Percentiles rank a stretch among this genome's conserved stretches.
These are phyloP conservation scores for Apoderus coryli DNA, from an alignment of 2,888 invertebrate species.

Conservation along the genomic window DNA sequence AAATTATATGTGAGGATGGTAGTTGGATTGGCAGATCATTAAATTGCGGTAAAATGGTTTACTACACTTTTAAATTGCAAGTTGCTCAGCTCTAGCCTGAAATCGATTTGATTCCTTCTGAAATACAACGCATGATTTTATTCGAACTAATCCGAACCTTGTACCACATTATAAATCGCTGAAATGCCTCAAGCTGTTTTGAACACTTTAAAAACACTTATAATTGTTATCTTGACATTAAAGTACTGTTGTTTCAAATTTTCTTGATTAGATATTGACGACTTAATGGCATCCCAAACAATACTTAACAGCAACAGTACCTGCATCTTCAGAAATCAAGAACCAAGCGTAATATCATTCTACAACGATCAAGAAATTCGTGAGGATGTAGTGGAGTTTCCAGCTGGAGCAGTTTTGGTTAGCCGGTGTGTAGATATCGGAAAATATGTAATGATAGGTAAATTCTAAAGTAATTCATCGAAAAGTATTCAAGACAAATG, in stretches of 20 bases:
- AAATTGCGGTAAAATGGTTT: constrained; percentile 57
- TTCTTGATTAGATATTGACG: constrained; percentile 24
- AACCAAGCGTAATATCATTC: constrained; percentile 67
- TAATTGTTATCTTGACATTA: background rate
- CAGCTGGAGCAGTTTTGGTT: constrained; percentile 44
- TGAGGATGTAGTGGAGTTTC: constrained; percentile 63
- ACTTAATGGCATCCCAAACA: constrained; percentile 23
- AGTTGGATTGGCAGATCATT: constrained; percentile 71
- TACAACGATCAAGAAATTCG: constrained; percentile 65
- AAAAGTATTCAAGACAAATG: background rate
- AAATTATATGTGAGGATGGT: constrained; percentile 71
- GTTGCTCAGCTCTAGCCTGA: constrained; percentile 3
- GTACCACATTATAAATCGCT: no score
- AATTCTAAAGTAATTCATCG: constrained; percentile 8
- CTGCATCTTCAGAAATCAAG: constrained; percentile 62
- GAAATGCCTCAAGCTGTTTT: no score
- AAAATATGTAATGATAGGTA: constrained; percentile 61
- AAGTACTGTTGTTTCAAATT: background rate
- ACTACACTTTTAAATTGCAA: no score
- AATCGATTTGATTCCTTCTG: constrained; percentile 5
- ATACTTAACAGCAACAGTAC: constrained; percentile 43
- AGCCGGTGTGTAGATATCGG: constrained; percentile 71
- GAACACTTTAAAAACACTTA: no score
- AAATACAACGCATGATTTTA: constrained; percentile 5
- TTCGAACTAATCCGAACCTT: no score